Evolutionary conservation across 2,888 invertebrate genomes (phyloP).

Genomic region (Octodonta nipae): DNA sequence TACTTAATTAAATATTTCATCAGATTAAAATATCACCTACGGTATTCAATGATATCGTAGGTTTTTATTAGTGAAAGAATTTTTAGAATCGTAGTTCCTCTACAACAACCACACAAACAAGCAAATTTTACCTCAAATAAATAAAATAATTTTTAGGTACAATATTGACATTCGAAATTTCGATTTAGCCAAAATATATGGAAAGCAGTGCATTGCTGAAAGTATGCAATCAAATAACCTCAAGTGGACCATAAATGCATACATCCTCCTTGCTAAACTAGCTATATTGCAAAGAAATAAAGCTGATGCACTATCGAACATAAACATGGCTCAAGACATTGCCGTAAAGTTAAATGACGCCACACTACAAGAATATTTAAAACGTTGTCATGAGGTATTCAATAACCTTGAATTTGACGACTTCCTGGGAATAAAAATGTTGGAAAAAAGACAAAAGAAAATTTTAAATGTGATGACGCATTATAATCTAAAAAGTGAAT

Average conservation of each 20-base stretch:
- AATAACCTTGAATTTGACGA: conserved; percentile 33
- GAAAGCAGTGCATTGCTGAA: background rate
- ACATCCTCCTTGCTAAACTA: background rate
- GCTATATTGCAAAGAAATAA: background rate
- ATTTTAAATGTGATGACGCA: conserved; percentile 35
- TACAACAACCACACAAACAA: too few relatives aligned
- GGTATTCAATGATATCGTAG: too few relatives aligned
- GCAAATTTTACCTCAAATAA: too few relatives aligned
- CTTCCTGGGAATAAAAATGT: conserved; percentile 25
- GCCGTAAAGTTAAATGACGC: background rate
- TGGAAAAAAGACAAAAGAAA: conserved; percentile 34
- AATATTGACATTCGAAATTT: background rate
- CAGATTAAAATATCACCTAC: too few relatives aligned
- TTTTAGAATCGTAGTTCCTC: too few relatives aligned
- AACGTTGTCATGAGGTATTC: conserved; percentile 27
- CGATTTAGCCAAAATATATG: background rate
- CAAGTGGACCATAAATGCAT: background rate
- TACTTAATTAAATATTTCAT: too few relatives aligned
- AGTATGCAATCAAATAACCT: background rate
- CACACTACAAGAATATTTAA: background rate
- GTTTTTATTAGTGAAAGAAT: too few relatives aligned
- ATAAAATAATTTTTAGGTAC: too few relatives aligned
- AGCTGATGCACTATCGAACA: background rate
- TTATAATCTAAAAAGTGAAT: conserved; percentile 32
- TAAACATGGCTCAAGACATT: background rate